Conservation (phyloP, 2,797 vertebrate species). For the Sylvilagus floridanus region DNA sequence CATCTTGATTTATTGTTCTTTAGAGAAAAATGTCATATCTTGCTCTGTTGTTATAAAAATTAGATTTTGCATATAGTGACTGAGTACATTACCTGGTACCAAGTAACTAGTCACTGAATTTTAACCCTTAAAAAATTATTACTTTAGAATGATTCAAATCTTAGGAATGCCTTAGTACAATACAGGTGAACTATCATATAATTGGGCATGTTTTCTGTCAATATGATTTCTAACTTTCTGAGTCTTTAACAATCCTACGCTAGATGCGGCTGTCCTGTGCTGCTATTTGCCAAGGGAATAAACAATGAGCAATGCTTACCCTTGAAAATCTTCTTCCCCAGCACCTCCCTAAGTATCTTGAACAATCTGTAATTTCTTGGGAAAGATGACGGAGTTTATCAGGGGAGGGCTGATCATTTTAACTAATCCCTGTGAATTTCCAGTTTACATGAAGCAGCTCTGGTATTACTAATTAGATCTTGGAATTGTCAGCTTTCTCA, state of each 20-base stretch:
- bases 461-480: constrained; percentile 85
- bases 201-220: not conserved
- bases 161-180: not conserved
- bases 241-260: not conserved
- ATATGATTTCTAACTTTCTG: not conserved
- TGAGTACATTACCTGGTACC: not conserved
- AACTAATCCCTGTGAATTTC: constrained; percentile 84
- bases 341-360: constrained; percentile 41
- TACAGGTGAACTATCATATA: not conserved
- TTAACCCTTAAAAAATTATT: not conserved
- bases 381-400: constrained; percentile 71
- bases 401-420: constrained; percentile 79
- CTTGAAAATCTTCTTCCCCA: not conserved
- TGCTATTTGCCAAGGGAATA: not conserved
- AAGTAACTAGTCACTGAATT: not conserved
- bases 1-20: not conserved
- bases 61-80: not conserved
- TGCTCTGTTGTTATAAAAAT: constrained; percentile 7
- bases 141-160: not conserved
- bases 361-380: constrained; percentile 63
- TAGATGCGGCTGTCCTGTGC: not conserved
- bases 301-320: not conserved
- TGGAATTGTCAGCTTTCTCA: constrained; percentile 81
- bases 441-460: constrained; percentile 75
- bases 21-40: not conserved